Conservation (phyloP, 1,140 invertebrate genomes). For the Hetaerina americana region DNA sequence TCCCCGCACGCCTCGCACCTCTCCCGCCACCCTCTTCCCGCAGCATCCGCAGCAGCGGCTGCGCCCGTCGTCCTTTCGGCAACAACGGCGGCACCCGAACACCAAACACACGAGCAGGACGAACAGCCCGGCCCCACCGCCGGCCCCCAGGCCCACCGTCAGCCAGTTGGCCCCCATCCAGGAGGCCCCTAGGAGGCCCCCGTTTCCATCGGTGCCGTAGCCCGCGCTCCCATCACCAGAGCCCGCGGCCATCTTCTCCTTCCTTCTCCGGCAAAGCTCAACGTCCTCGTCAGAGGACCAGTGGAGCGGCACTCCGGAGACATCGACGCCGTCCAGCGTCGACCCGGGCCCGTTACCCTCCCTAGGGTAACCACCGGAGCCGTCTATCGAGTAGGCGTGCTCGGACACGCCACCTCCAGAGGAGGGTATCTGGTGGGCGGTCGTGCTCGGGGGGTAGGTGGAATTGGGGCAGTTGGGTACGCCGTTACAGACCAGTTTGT, state of each 20-base stretch:
- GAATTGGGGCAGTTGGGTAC: slow-evolving; percentile 70
- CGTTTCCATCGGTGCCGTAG: slow-evolving; percentile 24
- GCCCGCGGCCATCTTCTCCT: not conserved
- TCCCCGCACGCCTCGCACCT: not conserved
- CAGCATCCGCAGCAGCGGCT: not conserved
- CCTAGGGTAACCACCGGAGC: slow-evolving; percentile 15
- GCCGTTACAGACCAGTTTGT: slow-evolving; percentile 70
- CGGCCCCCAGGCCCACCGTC: slow-evolving; percentile 34
- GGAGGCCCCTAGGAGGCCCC: slow-evolving; percentile 11
- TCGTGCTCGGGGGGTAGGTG: slow-evolving; percentile 9
- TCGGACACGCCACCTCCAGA: slow-evolving; percentile 9
- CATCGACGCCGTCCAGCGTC: slow-evolving; percentile 31
- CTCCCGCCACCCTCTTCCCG: not conserved
- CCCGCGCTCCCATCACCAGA: not conserved
- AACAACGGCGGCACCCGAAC: slow-evolving; percentile 33
- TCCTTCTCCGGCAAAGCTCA: slow-evolving; percentile 38
- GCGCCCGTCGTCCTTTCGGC: slow-evolving; percentile 19
- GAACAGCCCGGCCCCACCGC: slow-evolving; percentile 28
- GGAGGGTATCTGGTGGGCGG: not conserved
- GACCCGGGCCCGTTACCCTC: slow-evolving; percentile 33
- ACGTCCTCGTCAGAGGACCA: slow-evolving; percentile 39
- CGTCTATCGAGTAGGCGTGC: slow-evolving; percentile 17
- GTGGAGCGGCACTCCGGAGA: slow-evolving; percentile 23
- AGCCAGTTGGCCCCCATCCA: slow-evolving; percentile 34
- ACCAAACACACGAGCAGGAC: slow-evolving; percentile 30